phyloP scores from a whole-genome alignment of 2,888 invertebrate genomes.

The Iphiclides podalirius region DNA sequence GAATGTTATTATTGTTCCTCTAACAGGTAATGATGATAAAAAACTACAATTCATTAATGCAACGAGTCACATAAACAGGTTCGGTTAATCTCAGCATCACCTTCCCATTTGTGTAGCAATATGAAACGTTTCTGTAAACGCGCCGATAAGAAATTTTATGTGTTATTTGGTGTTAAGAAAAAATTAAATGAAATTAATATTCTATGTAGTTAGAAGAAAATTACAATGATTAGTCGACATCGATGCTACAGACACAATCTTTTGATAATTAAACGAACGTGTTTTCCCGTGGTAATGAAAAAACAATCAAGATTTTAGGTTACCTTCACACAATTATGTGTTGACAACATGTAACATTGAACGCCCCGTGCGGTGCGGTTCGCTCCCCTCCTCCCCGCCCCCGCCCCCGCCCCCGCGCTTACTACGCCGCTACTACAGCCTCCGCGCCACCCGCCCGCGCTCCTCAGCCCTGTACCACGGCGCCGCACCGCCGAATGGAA shows the following conservation, averaged over 20 bases:
- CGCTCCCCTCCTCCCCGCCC: too few relatives aligned
- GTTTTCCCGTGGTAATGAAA: not conserved
- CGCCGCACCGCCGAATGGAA: constrained; percentile 26
- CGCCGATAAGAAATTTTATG: too few relatives aligned
- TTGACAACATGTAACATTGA: constrained; percentile 42
- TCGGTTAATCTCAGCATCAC: too few relatives aligned
- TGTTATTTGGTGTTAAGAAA: too few relatives aligned
- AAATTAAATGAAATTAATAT: too few relatives aligned
- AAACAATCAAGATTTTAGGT: constrained; percentile 31
- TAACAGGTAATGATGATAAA: constrained; percentile 42
- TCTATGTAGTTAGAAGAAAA: too few relatives aligned
- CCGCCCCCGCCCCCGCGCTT: constrained; percentile 42
- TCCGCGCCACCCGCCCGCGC: constrained; percentile 45
- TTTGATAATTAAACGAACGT: not conserved
- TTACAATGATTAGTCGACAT: too few relatives aligned
- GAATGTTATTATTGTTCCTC: constrained; percentile 65
- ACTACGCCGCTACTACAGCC: constrained; percentile 68
- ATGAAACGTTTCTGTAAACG: too few relatives aligned
- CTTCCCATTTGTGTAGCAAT: too few relatives aligned
- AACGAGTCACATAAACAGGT: not conserved
- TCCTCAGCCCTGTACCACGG: constrained; percentile 44
- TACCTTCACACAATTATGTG: too few relatives aligned
- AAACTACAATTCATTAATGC: constrained; percentile 22
- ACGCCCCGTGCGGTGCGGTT: constrained; percentile 16
- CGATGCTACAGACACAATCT: not conserved